Evolutionary conservation across 2,113 vertebrate species (phyloP).

Genomic region (Phrynosoma platyrhinos): DNA sequence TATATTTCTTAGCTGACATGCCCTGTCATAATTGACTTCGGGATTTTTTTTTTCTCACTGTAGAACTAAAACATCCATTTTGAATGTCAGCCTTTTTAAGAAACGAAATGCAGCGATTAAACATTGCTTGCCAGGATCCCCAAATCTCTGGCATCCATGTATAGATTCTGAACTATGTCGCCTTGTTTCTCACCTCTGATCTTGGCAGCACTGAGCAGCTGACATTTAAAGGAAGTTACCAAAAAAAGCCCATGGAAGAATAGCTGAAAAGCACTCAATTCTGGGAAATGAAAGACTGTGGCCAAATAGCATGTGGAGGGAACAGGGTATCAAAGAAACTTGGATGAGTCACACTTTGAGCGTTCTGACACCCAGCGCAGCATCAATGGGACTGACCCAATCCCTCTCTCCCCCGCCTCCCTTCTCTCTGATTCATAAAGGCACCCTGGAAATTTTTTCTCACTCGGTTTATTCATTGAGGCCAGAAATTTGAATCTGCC

Average conservation of each 20-base stretch:
- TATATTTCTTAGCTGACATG: background rate
- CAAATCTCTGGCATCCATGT: background rate
- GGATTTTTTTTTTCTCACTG: background rate
- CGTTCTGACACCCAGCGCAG: background rate
- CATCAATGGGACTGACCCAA: background rate
- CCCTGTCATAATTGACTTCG: background rate
- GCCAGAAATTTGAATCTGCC: background rate
- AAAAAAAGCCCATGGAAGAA: background rate
- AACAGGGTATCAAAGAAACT: background rate
- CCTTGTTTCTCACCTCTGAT: background rate
- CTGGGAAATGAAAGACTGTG: background rate
- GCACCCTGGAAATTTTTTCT: background rate
- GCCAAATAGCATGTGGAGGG: background rate
- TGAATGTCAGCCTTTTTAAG: background rate
- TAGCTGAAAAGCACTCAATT: background rate
- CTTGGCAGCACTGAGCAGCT: background rate
- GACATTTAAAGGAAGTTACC: background rate
- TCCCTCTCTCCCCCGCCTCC: background rate
- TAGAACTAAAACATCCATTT: background rate
- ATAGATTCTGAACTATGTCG: background rate
- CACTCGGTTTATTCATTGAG: background rate
- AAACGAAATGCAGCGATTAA: too few species aligned
- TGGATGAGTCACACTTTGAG: constrained; percentile 8
- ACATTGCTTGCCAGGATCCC: background rate
- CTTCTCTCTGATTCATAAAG: background rate